These are phyloP conservation scores for Tubulanus polymorphus DNA, from an alignment of 2,888 invertebrate genomes.

Conservation along the genomic window DNA sequence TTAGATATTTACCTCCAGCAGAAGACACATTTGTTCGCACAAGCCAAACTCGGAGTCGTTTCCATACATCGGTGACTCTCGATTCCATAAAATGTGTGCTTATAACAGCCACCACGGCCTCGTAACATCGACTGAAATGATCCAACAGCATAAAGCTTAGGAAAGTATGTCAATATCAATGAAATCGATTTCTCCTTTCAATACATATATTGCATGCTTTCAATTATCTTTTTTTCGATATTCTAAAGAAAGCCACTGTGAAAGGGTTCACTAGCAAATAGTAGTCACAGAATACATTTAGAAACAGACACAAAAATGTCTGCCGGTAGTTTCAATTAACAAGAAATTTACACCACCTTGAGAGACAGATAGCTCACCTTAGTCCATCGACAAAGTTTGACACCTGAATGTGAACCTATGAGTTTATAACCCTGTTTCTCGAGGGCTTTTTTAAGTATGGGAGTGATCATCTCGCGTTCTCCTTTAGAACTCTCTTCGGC, in stretches of 20 bases:
- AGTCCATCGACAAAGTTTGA: constrained; percentile 62
- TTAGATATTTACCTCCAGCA: constrained; percentile 60
- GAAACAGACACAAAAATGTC: no score
- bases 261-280: no score
- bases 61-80: constrained; percentile 63
- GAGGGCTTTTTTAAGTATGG: constrained; percentile 55
- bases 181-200: no score
- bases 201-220: no score
- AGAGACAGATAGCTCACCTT: no score
- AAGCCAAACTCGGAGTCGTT: constrained; percentile 61
- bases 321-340: no score
- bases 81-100: constrained; percentile 63
- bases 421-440: constrained; percentile 61
- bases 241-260: no score
- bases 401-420: constrained; percentile 61
- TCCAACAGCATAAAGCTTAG: no score
- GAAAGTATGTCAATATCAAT: neutral
- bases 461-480: constrained; percentile 59
- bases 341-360: no score
- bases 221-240: no score
- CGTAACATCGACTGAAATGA: constrained; percentile 54
- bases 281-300: no score
- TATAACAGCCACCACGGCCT: constrained; percentile 61
- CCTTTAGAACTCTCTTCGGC: constrained; percentile 15
- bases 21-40: constrained; percentile 63